Base-by-base conservation (phyloP, 2,888 invertebrate species). In the Drosophila affinis region DNA sequence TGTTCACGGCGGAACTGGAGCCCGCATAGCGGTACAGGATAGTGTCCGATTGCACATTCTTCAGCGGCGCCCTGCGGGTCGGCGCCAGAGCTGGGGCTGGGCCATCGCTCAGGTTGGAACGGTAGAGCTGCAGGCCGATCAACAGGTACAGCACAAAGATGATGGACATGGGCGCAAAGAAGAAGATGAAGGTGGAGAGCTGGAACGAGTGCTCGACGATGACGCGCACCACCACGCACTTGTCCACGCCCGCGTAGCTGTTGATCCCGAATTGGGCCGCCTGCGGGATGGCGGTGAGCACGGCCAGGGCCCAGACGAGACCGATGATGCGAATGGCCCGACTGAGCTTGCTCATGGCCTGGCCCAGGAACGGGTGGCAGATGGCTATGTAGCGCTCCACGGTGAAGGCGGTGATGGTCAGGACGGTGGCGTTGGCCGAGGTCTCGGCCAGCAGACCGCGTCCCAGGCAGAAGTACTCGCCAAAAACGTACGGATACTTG, bases 81-180 rank as follows among this genome's bases (percentile, higher is more conserved):
- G 93, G 90, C 5, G 32, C 54, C 2, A 45, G 53, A 0, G 54
- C 56, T 7, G 93, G 92, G 79, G 92, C 67, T 4, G 72, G 80
- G 9, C 75, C 81, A 3, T 80, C 85, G 51, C 90, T 78, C 32
- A 85, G 88, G 63, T 92, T 93, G 1, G 94, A 93, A 46, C 93
- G 93, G 72, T 94, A 93, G 76, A 96, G 92, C 90, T 95, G 95
- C 53, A 96, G 87, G 1, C 95, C 96, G 81, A 96, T 96, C 78
- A 96, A 92, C 62, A 95, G 93, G 89, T 98, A 98, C 71, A 98
- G 92, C 72, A 97, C 95, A n/a, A 95, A 94, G 87, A 97, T 97
- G 74, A 97, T 93, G 46, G 96, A 95, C 97, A 98, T 97, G 4
- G 97, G 97, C n/a, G 95, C 94, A 58, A 97, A 94, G 91, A 98